Base-by-base conservation (phyloP, 2,888 invertebrate species). In the Rotaria sp. region DNA sequence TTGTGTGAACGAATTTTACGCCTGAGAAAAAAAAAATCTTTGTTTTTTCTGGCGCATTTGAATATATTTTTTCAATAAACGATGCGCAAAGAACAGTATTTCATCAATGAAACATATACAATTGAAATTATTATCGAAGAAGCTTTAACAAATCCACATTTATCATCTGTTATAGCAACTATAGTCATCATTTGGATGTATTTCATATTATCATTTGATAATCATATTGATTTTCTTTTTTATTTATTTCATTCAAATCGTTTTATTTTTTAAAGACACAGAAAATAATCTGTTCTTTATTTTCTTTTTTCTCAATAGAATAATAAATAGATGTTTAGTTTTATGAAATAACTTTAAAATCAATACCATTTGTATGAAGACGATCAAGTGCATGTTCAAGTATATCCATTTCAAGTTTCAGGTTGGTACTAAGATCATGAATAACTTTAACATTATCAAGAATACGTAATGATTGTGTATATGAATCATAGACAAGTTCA, bases 401-500 rank as follows among this genome's bases (percentile, higher is more conserved):
- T 13, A 84, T 59, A 55, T 85, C 85, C 52, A 86, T 57, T 10
- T 90, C 89, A 7, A 86, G 85, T 85, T 88, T 88, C 24, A 90
- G 87, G 35, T 88, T 87, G 26, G 87, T 86, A 13, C 89, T 88
- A 30, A 89, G 87, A 24, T 88, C 87, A 48, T 88, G 87, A 41
- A 90, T 87, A 48, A 89, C 88, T 11, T 88, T 88, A 57, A 88
- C 88, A 86, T 88, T 88, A 87, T 90, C 89, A 41, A 90, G 88
- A 11, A 89, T 86, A 84, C 89, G 88, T 24, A 91, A 88, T 18
- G 89, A 88, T 88, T 90, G 90, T 4, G 90, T 91, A 88, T 89
- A 90, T 0, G 91, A 89, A 87, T 91, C 90, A 86, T 90, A 91
- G n/a, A 88, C 88, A 10, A 91, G 88, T 84, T 90, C 89, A 84